Evolutionary conservation across 2,113 vertebrate species (phyloP).

Genomic region (Ciconia maguari): DNA sequence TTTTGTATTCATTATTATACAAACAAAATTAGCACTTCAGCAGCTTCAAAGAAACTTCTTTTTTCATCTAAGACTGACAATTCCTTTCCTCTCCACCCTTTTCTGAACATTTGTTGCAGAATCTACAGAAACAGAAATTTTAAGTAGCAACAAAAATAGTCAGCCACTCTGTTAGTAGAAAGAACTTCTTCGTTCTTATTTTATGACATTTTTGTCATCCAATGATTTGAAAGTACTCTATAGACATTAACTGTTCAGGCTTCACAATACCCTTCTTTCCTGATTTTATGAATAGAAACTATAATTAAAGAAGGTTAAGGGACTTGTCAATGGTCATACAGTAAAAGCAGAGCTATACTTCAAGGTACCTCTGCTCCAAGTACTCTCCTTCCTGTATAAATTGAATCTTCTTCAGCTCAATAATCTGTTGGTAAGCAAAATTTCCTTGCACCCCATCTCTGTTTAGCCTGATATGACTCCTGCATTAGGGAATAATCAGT

Average conservation of each 20-base stretch:
- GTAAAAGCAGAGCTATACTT: not conserved
- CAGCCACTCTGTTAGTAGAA: not conserved
- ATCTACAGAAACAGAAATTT: not conserved
- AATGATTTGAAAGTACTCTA: not conserved
- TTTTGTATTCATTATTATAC: not conserved
- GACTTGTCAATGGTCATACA: not conserved
- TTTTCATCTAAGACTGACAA: not conserved
- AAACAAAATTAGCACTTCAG: not conserved
- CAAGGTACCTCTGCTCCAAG: not conserved
- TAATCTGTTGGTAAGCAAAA: not conserved
- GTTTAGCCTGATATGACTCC: not conserved
- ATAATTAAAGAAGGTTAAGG: not conserved
- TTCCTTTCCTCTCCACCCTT: not conserved
- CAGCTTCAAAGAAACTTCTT: not conserved
- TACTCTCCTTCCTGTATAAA: not conserved
- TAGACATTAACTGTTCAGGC: not conserved
- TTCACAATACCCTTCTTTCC: not conserved
- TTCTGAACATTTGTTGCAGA: not conserved
- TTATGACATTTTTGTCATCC: not conserved
- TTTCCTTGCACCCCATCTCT: not conserved
- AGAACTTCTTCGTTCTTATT: not conserved
- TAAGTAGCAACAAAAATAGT: not conserved
- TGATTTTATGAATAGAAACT: not conserved
- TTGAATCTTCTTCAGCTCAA: not conserved
- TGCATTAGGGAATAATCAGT: not conserved